Conservation (phyloP, 2,113 vertebrate genomes). For the Laticauda colubrina region DNA sequence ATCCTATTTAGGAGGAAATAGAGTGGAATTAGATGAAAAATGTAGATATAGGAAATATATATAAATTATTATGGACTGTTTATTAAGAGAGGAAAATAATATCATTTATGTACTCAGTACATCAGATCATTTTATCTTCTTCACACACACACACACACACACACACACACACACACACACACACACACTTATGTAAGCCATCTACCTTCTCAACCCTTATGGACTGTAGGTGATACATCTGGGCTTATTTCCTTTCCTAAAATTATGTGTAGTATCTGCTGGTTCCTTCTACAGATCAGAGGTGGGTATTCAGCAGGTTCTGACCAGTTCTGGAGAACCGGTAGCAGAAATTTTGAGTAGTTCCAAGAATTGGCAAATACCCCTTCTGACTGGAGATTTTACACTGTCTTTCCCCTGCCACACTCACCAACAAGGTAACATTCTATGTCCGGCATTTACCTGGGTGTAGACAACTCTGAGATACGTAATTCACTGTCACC, state of each 20-base stretch:
- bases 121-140: constrained; percentile 6
- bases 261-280: background rate
- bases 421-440: no score
- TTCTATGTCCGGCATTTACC: no score
- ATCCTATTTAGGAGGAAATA: constrained; percentile 9
- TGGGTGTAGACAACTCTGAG: no score
- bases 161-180: no score
- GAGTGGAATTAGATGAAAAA: background rate
- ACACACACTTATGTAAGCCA: background rate
- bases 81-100: background rate
- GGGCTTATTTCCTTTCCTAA: background rate
- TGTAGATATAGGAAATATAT: background rate
- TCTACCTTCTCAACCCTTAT: background rate
- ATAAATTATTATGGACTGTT: background rate
- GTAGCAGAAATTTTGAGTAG: no score
- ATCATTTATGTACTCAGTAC: background rate
- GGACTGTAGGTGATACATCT: background rate
- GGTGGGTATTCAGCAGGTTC: no score
- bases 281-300: background rate
- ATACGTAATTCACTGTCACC: no score
- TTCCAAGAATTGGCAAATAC: no score
- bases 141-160: background rate
- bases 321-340: no score
- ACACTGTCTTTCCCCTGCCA: no score
- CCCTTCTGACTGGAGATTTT: no score